Base-by-base conservation (phyloP, 2,888 invertebrate genomes). In the Ptychoptera contaminata region DNA sequence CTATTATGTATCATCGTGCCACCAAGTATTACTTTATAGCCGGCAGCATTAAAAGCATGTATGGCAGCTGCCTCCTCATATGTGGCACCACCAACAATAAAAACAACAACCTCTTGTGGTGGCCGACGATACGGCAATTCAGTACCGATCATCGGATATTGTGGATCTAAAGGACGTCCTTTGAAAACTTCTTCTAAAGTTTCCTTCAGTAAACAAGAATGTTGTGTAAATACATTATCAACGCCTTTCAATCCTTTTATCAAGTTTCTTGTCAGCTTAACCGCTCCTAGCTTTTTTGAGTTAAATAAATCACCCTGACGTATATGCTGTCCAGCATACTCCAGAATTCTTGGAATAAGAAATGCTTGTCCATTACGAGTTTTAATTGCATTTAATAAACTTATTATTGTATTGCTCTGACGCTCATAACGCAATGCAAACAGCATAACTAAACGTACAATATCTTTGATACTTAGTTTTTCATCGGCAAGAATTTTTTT, bases 161-260 rank as follows among this genome's bases (percentile, higher is more conserved):
- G 66, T 48, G 80, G 78, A 55, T 92, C 90, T 46, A 83, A 77
- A n/a, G 97, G 72, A 56, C 83, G 82, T 2, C 92, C 93, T 60
- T 88, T 92, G 32, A 88, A 74, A 1, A 94, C 69, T 58, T 92
- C 90, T 55, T 96, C 96, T 1, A 98, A 61, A 0, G 86, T 82
- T 59, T 91, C 88, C 54, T 82, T 80, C 7, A 99, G 65, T 16
- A 92, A 69, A 0, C 98, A 96, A n/a, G 82, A 82, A 65, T 99
- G 98, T 59, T 98, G 98, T 0, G 98, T 97, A 68, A 94, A 99
- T 49, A 99, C 90, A 67, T 99, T 99, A 62, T 99, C 98, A 0
- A 98, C 96, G 1, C 96, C 98, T 67, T 84, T 87, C 15, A 92
- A 68, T 14, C 87, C 88, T 40, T 34, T 40, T 31, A 40, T 65